Evolutionary conservation across 2,888 invertebrate genomes (phyloP).

Genomic region (Escarpia spicata): DNA sequence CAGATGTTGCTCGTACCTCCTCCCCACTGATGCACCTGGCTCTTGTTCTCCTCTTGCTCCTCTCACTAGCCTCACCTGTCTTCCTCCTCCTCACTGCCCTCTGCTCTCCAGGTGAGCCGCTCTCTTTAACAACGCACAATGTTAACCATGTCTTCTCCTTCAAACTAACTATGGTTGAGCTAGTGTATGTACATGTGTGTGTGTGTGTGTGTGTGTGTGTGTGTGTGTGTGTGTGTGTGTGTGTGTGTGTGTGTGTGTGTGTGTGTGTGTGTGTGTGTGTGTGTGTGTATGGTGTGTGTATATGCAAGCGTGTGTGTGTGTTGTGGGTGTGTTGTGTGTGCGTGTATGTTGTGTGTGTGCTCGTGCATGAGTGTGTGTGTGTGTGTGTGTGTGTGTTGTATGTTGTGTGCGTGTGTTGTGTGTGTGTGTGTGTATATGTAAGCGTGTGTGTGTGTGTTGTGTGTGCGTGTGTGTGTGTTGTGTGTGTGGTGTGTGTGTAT

Average conservation of each 20-base stretch:
- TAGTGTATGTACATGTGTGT: neutral
- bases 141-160: neutral
- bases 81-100: neutral
- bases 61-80: neutral
- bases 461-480: neutral
- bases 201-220: neutral
- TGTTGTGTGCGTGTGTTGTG: too few species aligned
- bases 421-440: too few species aligned
- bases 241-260: neutral
- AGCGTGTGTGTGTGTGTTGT: too few species aligned
- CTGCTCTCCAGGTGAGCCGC: neutral
- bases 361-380: neutral
- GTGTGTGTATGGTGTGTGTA: neutral
- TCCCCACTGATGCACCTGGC: neutral
- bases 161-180: too few species aligned
- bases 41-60: neutral
- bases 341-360: neutral
- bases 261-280: neutral
- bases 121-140: neutral
- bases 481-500: neutral
- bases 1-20: neutral
- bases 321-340: neutral
- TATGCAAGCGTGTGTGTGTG: neutral
- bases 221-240: neutral
- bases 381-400: neutral